Base-by-base conservation (phyloP, 2,113 vertebrate species). In the Muscicapa adusta region DNA sequence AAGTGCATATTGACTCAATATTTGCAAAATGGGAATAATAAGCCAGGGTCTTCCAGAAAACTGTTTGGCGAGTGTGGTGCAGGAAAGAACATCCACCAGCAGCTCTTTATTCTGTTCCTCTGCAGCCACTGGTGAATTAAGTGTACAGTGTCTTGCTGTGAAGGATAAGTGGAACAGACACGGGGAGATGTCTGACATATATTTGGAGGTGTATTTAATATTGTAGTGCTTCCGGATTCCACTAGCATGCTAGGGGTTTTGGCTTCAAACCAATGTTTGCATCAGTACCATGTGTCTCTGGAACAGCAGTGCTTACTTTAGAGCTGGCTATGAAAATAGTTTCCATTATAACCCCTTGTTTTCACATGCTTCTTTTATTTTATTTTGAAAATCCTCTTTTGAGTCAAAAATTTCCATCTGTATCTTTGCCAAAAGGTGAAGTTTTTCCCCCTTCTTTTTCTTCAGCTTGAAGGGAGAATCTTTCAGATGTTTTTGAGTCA, bases 151-250 rank as follows among this genome's bases (percentile, higher is more conserved):
- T 43, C 54, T 8, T 57, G 40, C 83, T 92, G 86, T n/a, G 80
- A 76, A 81, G 75, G 77, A 53, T 93, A 93, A 92, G 61, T 93
- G 73, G 92, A 94, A 89, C 76, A 94, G 88, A 58, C 91, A 75
- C 8, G 5, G 50, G 51, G 68, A 89, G 79, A 94, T 87, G 74
- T 81, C 93, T 95, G 91, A 94, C 85, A 86, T 91, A 88, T 62
- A 95, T 95, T 94, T 91, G 63, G 85, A 97, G 91, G 85, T 94
- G 87, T 71, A 84, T 91, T 94, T 96, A 95, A 95, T 95, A 91
- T 79, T 47, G 66, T 42, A 89, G 71, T 19, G 62, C 71, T 96
- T 97, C 93, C 34, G 81, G 94, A 91, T 96, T 96, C 89, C 93
- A 85, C 66, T 34, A 74, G 92, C 70, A 79, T 92, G 85, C 86